These are phyloP conservation scores for Fregetta grallaria DNA, from an alignment of 2,113 vertebrate genomes.

Conservation along the genomic window DNA sequence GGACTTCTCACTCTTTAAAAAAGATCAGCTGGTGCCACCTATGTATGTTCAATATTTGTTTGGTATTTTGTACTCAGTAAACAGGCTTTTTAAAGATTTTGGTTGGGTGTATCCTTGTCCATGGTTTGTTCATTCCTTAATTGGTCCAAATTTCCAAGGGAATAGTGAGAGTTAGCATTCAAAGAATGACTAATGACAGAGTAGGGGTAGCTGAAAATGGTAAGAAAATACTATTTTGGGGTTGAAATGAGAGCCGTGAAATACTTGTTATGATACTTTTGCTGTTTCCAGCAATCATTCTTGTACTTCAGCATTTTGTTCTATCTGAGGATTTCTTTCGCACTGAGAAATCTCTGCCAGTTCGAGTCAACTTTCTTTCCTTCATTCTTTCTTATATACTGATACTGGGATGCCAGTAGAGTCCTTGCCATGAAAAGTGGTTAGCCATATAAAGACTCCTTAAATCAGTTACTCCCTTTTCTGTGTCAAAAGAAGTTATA, in stretches of 20 bases:
- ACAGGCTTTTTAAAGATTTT: background rate
- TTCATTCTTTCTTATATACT: background rate
- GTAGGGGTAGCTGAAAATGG: background rate
- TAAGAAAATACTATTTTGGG: background rate
- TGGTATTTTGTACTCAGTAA: background rate
- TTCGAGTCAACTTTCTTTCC: background rate
- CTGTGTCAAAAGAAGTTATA: background rate
- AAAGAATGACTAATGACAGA: background rate
- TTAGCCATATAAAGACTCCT: background rate
- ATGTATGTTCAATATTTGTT: background rate
- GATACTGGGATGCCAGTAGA: background rate
- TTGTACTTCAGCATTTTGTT: background rate
- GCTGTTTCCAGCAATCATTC: background rate
- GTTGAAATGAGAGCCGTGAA: background rate
- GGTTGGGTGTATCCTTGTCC: background rate
- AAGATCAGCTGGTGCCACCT: background rate
- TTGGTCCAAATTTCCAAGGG: background rate
- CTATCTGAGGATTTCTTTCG: background rate
- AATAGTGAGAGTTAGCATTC: background rate
- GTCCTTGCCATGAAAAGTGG: background rate
- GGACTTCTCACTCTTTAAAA: background rate
- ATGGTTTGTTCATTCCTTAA: background rate
- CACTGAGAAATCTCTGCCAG: background rate
- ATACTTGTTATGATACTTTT: background rate
- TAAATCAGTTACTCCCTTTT: background rate